A percentile compares a stretch with the other conserved stretches of the same genome.
phyloP scores from a whole-genome alignment of 2,797 vertebrate species.

The Sparidentex hasta region DNA sequence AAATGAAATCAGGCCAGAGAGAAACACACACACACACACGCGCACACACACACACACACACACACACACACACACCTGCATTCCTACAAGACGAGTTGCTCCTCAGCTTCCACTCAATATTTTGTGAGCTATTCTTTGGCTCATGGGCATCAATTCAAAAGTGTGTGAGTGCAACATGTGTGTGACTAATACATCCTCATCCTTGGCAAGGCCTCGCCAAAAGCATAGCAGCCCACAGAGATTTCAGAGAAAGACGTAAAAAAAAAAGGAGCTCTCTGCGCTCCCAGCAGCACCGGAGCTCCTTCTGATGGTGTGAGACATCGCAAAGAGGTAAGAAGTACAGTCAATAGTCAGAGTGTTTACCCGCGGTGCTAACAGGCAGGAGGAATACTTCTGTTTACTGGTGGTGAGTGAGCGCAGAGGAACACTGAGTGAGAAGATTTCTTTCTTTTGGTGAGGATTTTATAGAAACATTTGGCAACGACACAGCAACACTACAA shows the following conservation, averaged over 20 bases:
- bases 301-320: conserved; percentile 54
- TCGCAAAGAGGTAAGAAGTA: conserved; percentile 32
- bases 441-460: not conserved
- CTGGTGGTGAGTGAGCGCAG: not conserved
- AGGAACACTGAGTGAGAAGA: not conserved
- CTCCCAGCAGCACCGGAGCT: conserved; percentile 52
- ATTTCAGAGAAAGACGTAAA: conserved; percentile 59
- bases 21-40: not conserved
- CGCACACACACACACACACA: not conserved
- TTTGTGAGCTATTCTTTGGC: conserved; percentile 40
- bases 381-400: conserved; percentile 15
- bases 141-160: conserved; percentile 48
- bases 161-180: conserved; percentile 55
- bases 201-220: conserved; percentile 39
- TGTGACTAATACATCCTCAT: conserved; percentile 68
- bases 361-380: conserved; percentile 20
- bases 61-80: not conserved
- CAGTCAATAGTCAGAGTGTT: conserved; percentile 36
- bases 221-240: conserved; percentile 61
- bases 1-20: not conserved
- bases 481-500: not conserved
- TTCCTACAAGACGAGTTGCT: conserved; percentile 1
- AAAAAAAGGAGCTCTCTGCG: conserved; percentile 37
- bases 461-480: not conserved
- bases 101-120: conserved; percentile 36